Conservation (phyloP, 2,888 invertebrate genomes). For the Marronus borbonicus region DNA sequence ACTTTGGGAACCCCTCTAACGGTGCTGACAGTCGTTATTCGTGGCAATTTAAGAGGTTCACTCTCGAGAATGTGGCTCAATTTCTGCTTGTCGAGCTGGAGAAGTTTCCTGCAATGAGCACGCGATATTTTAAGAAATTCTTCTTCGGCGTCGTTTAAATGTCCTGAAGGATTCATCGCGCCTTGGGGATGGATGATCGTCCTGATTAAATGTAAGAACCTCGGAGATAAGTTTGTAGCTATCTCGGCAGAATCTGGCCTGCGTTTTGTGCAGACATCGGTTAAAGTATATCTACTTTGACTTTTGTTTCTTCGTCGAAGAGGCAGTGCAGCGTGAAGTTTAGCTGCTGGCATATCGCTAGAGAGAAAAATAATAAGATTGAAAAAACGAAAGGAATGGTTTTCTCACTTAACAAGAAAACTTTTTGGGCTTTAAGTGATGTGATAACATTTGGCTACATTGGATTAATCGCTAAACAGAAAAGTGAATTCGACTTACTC, state of each 20-base stretch:
- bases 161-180: neutral
- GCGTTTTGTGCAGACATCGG: slow-evolving; percentile 2
- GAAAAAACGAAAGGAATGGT: neutral
- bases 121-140: slow-evolving; percentile 53
- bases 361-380: neutral
- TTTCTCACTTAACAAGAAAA: too few relatives aligned
- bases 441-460: too few relatives aligned
- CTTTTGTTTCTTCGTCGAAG: neutral
- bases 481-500: slow-evolving; percentile 3
- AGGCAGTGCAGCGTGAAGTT: neutral
- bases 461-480: neutral
- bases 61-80: slow-evolving; percentile 35
- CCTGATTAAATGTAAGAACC: slow-evolving; percentile 53
- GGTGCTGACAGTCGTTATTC: slow-evolving; percentile 22
- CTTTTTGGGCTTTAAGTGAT: too few relatives aligned
- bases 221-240: slow-evolving; percentile 50
- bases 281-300: slow-evolving; percentile 19
- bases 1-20: neutral
- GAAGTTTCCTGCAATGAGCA: slow-evolving; percentile 55
- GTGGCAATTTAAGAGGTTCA: slow-evolving; percentile 44
- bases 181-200: slow-evolving; percentile 47
- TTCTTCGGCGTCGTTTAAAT: slow-evolving; percentile 33
- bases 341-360: neutral
- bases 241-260: slow-evolving; percentile 34
- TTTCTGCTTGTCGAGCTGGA: slow-evolving; percentile 46